Base-by-base conservation (phyloP, 2,888 invertebrate species). In the Pardosa pseudoannulata region DNA sequence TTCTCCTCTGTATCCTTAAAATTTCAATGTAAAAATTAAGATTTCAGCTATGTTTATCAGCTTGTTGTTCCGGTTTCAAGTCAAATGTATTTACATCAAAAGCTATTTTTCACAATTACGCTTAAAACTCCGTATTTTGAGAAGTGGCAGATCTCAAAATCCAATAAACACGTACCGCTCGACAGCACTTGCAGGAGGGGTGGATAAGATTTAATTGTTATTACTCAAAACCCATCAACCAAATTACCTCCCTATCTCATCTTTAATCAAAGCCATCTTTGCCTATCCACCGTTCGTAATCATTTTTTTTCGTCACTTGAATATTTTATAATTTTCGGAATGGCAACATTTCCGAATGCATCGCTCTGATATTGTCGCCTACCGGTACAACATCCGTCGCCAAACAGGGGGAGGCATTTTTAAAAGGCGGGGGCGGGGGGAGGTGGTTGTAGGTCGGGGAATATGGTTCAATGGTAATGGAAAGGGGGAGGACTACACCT, bases 401-500 rank as follows among this genome's bases (percentile, higher is more conserved):
- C 56, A 56, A n/a, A 56, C 23, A 2, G 3, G 6, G 23, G 56
- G 23, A 16, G 19, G 56, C 23, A 23, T 56, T 56, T 56, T n/a
- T 5, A 23, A n/a, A n/a, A n/a, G 56, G 11, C 5, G 23, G 36
- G 36, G 36, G 36, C 36, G 36, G 16, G 56, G 56, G 23, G 23
- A 3, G 11, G 56, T 3, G 29, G 29, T 3, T 19, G 62, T 5
- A 7, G 62, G n/a, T 27, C 19, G 28, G 62, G 7, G 65, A 65
- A 65, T 29, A 65, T 65, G 65, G 29, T 65, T 65, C 65, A 65
- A 31, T 65, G 65, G 65, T 65, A 65, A 65, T 65, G 29, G 56
- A 56, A 65, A 19, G 31, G 65, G 65, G 31, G 31, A n/a, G n/a
- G 31, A 9, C 6, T 36, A 65, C n/a, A n/a, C n/a, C n/a, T n/a